Evolutionary conservation across 2,888 invertebrate genomes (phyloP), one percentile per base, ranked within the genome.

Genomic region (Agonopterix heracliana): DNA sequence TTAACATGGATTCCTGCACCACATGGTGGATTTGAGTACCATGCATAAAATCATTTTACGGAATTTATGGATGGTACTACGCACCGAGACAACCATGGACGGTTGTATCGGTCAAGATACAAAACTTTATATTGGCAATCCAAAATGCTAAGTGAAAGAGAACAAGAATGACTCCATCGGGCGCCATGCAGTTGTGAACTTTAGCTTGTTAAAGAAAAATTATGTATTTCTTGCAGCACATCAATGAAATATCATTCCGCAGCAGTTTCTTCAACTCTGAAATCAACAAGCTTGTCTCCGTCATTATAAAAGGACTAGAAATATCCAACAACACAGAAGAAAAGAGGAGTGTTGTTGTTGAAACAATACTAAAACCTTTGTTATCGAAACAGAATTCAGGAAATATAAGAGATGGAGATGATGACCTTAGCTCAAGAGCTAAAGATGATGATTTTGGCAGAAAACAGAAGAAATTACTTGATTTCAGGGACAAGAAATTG

Each of bases 261-360:
- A 96, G 96, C 73, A 96, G 96, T 80, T 93, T 96, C 70, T 92
- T 96, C 60, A 96, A 95, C 74, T 95, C 96, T 1, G 96, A 96
- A 61, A 94, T 96, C 47, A 95, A 95, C 14, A 96, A 96, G 75
- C 78, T 96, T 10, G 84, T 96, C 3, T 95, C 95, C 2, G 92
- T 96, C 13, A 92, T 95, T n/a, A 92, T 96, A 57, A 91, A 91
- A 54, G 95, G 95, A 71, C 93, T 96, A 2, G 90, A 95, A 55
- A 91, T 96, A 49, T 95, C 95, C 63, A 95, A 95, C 75, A 93
- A 94, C 82, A 92, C 94, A 44, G 89, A 90, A 53, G 85, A 77
- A 56, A 74, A 81, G 55, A 61, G 82, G 50, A 81, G 81, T 74
- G 74, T 76, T 50, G 75, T 87, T 44, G 82, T 89, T 36, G 83